These are phyloP conservation scores for Bhutanitis thaidina DNA, from an alignment of 2,888 invertebrate genomes.

Conservation along the genomic window DNA sequence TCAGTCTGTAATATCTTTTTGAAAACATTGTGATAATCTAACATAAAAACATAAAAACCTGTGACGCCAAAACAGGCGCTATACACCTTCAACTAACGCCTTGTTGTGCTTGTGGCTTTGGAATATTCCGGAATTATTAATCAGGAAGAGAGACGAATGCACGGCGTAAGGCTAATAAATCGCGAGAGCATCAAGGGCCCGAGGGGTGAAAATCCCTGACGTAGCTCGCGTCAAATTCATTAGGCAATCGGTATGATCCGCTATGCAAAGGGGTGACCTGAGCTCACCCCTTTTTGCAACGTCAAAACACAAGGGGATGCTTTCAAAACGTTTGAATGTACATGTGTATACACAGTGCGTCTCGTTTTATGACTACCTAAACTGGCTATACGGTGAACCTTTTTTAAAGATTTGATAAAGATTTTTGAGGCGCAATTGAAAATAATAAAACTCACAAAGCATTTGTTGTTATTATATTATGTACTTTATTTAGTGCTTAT, in stretches of 20 bases:
- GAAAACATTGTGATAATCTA: no score
- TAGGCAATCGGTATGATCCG: constrained; percentile 39
- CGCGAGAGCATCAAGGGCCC: constrained; percentile 24
- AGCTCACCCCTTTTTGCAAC: constrained; percentile 35
- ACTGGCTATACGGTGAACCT: no score
- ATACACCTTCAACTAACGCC: neutral
- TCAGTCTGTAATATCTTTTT: no score
- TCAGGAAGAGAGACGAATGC: constrained; percentile 38
- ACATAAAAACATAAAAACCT: no score
- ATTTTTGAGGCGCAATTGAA: no score
- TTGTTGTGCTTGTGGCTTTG: constrained; percentile 6
- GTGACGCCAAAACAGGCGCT: neutral
- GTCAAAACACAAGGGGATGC: constrained; percentile 39
- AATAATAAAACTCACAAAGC: no score
- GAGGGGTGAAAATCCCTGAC: constrained; percentile 17
- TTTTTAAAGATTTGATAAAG: no score
- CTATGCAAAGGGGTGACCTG: constrained; percentile 43
- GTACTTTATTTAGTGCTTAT: no score
- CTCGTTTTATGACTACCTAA: neutral
- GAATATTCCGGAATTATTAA: constrained; percentile 32
- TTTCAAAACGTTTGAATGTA: neutral
- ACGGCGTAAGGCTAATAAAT: constrained; percentile 35
- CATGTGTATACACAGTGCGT: neutral
- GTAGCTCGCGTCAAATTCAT: constrained; percentile 38
- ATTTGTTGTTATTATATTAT: no score